These are phyloP conservation scores for Anguilla rostrata DNA, from an alignment of 2,113 vertebrate species.

Conservation along the genomic window DNA sequence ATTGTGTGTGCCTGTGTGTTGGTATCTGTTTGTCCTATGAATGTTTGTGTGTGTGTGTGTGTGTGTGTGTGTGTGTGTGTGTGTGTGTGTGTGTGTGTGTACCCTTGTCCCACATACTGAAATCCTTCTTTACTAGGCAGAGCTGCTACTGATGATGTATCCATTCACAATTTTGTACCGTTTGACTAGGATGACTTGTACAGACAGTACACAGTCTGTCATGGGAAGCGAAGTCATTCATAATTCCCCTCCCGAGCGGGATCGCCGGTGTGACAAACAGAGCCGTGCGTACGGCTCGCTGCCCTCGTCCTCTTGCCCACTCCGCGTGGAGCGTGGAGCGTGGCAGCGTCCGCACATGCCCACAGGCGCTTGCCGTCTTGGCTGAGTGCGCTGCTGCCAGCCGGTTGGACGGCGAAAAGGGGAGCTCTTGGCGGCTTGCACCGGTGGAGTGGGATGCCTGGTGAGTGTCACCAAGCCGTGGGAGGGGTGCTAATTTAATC, in stretches of 20 bases:
- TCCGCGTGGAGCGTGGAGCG: background rate
- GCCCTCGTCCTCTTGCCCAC: background rate
- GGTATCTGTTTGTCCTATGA: background rate
- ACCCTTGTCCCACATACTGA: background rate
- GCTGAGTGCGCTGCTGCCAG: background rate
- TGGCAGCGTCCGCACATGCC: background rate
- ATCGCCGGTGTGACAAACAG: background rate
- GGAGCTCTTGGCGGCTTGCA: background rate
- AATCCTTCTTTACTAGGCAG: background rate
- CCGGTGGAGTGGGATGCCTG: background rate
- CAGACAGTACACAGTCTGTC: background rate
- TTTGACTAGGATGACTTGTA: background rate
- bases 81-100: background rate
- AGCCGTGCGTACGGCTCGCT: background rate
- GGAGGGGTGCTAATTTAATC: slow-evolving; percentile 1
- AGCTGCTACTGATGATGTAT: background rate
- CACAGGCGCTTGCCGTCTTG: background rate
- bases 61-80: background rate
- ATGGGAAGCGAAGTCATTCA: background rate
- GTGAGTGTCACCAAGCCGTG: background rate
- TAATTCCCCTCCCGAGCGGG: background rate
- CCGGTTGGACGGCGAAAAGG: background rate
- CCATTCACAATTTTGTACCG: background rate
- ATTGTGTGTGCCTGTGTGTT: background rate
- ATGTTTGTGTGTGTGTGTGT: background rate